phyloP scores from a whole-genome alignment of 53 echinoderm and acorn worm species.

The Henricia sp. region DNA sequence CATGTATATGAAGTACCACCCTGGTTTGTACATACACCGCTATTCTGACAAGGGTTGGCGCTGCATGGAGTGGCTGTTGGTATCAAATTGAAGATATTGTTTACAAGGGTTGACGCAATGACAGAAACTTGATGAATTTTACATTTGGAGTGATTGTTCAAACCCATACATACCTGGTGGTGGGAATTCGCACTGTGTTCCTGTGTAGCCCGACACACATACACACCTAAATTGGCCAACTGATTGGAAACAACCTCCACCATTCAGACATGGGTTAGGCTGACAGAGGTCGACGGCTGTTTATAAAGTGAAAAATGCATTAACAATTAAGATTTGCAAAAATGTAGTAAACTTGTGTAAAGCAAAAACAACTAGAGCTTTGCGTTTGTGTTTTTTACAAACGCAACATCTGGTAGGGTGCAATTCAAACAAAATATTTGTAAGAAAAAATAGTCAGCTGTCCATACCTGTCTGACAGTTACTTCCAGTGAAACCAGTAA shows the following conservation, averaged over 20 bases:
- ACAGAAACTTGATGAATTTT: neutral
- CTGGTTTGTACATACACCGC: neutral
- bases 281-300: neutral
- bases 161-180: too few relatives aligned
- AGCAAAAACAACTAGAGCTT: too few relatives aligned
- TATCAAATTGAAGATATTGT: neutral
- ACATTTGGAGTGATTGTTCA: too few relatives aligned
- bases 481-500: slow-evolving; percentile 2
- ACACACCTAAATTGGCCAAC: neutral
- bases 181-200: neutral
- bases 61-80: neutral
- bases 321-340: too few relatives aligned
- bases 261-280: slow-evolving; percentile 5
- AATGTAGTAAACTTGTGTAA: too few relatives aligned
- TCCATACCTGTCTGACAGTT: slow-evolving; percentile 18
- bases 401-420: too few relatives aligned
- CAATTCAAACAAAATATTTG: too few relatives aligned
- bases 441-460: neutral
- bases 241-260: neutral
- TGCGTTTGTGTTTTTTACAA: too few relatives aligned
- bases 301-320: neutral
- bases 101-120: neutral
- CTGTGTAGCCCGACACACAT: slow-evolving; percentile 1
- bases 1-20: neutral
- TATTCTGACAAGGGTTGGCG: slow-evolving; percentile 10